phyloP scores from a whole-genome alignment of 2,888 invertebrate species.

The Gari tellinella region DNA sequence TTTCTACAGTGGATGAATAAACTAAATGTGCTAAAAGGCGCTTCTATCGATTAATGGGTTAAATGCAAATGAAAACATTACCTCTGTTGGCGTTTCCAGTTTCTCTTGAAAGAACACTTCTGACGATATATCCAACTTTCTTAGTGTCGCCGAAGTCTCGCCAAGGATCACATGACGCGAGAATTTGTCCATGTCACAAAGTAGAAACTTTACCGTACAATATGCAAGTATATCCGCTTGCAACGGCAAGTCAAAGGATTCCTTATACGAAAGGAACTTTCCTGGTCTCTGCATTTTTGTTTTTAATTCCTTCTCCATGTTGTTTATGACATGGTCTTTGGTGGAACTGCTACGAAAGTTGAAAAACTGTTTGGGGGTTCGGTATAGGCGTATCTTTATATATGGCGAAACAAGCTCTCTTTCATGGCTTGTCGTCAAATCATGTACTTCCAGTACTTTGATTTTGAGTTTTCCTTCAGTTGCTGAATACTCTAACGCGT shows the following conservation, averaged over 20 bases:
- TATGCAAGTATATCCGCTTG: conserved; percentile 57
- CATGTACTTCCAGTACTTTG: conserved; percentile 66
- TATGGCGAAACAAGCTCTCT: conserved; percentile 70
- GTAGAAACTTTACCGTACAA: conserved; percentile 67
- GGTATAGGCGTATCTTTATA: conserved; percentile 72
- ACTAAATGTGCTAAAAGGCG: no score
- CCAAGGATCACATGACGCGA: conserved; percentile 75
- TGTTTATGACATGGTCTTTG: conserved; percentile 67
- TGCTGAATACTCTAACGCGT: conserved; percentile 66
- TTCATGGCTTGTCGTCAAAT: conserved; percentile 61
- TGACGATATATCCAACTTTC: conserved; percentile 55
- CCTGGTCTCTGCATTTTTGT: conserved; percentile 73
- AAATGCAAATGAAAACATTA: no score
- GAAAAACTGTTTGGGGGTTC: conserved; percentile 74
- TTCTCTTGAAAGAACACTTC: conserved; percentile 62
- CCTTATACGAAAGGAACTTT: conserved; percentile 71
- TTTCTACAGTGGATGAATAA: no score
- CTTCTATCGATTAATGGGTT: no score
- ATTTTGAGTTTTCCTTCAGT: conserved; percentile 63
- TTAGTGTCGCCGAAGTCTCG: conserved; percentile 62
- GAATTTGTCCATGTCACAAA: conserved; percentile 77
- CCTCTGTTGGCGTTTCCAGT: conserved; percentile 65
- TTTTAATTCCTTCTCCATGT: conserved; percentile 74
- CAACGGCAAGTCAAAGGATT: conserved; percentile 64
- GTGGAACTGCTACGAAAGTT: conserved; percentile 56